Evolutionary conservation across 2,888 invertebrate species (phyloP).

Genomic region (Taphrorychus bicolor): DNA sequence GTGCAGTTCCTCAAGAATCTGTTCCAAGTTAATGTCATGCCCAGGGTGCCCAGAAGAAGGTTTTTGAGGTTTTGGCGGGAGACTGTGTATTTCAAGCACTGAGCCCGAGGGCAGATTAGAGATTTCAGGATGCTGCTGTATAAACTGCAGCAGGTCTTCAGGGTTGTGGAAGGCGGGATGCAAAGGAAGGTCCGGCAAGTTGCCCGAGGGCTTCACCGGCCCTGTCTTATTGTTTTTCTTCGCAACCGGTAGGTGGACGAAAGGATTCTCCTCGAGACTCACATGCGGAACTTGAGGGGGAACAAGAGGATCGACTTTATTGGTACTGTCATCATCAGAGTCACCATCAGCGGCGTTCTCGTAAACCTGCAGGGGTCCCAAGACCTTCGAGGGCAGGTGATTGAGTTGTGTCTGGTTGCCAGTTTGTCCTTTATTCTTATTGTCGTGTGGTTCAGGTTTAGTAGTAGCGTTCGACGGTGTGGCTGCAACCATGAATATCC

Average conservation of each 20-base stretch:
- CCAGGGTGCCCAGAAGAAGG: slow-evolving; percentile 46
- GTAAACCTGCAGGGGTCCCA: slow-evolving; percentile 56
- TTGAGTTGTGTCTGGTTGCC: not conserved
- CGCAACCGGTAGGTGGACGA: slow-evolving; percentile 38
- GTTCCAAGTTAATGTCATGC: slow-evolving; percentile 52
- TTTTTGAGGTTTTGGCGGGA: slow-evolving; percentile 29
- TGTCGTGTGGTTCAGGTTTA: slow-evolving; percentile 44
- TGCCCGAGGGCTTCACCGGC: not conserved
- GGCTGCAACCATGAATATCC: slow-evolving; percentile 35
- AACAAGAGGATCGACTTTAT: slow-evolving; percentile 35
- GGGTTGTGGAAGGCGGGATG: not conserved
- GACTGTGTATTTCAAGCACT: slow-evolving; percentile 54
- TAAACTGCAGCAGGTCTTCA: slow-evolving; percentile 53
- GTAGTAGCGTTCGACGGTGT: slow-evolving; percentile 9
- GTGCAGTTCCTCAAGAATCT: slow-evolving; percentile 56
- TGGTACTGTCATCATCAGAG: slow-evolving; percentile 20
- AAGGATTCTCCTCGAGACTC: slow-evolving; percentile 49
- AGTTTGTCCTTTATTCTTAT: slow-evolving; percentile 43
- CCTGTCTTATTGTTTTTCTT: not conserved
- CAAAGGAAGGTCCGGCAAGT: not conserved
- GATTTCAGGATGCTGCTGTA: slow-evolving; percentile 59
- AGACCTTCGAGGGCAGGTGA: slow-evolving; percentile 52
- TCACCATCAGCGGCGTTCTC: slow-evolving; percentile 47
- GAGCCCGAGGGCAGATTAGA: slow-evolving; percentile 58
- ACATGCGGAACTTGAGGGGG: slow-evolving; percentile 37